phyloP scores from a whole-genome alignment of 2,888 invertebrate genomes.

The Lepas anatifera region DNA sequence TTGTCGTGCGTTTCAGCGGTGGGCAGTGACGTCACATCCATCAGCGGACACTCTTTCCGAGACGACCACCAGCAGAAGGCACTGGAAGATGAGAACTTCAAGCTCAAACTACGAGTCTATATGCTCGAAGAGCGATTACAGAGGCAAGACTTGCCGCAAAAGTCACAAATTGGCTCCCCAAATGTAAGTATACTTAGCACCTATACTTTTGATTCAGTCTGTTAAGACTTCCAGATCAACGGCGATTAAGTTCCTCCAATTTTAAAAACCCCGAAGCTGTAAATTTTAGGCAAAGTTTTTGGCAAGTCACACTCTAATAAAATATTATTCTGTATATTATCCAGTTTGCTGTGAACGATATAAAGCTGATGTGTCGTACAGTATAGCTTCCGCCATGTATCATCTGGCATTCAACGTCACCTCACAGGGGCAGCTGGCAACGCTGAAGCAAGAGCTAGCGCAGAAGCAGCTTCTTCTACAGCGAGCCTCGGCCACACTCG shows the following conservation, averaged over 20 bases:
- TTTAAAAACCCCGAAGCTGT: no score
- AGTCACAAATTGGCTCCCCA: no score
- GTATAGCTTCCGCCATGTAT: no score
- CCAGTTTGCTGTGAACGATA: not conserved
- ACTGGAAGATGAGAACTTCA: constrained; percentile 2
- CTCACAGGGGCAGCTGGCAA: not conserved
- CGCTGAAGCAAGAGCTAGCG: not conserved
- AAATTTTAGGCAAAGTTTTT: no score
- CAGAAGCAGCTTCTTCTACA: not conserved
- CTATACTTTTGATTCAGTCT: no score
- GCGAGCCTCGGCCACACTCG: not conserved
- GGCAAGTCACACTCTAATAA: no score
- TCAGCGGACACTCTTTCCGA: not conserved
- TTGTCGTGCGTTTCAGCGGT: not conserved
- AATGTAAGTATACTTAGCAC: no score
- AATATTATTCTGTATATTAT: no score
- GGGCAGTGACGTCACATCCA: not conserved
- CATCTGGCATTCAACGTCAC: no score
- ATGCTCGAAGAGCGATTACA: not conserved
- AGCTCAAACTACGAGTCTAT: not conserved
- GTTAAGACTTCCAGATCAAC: no score
- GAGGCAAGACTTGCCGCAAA: not conserved
- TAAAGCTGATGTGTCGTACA: not conserved
- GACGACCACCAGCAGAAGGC: not conserved
- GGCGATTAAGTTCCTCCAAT: no score